These are phyloP conservation scores for Lota lota DNA, from an alignment of 2,113 vertebrate genomes.

Conservation along the genomic window DNA sequence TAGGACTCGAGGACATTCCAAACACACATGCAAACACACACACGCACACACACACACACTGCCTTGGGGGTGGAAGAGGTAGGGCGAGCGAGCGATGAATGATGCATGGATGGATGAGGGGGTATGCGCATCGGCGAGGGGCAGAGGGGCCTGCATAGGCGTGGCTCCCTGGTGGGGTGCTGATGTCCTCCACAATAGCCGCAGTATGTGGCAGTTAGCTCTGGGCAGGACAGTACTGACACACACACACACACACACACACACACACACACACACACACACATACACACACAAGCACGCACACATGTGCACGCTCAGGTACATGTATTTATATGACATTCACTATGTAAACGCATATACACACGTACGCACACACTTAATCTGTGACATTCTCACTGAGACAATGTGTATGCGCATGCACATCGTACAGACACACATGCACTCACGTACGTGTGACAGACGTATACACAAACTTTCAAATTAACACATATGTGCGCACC, in stretches of 20 bases:
- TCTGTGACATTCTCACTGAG: too few species aligned
- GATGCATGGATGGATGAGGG: background rate
- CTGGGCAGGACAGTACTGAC: constrained; percentile 8
- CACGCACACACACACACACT: background rate
- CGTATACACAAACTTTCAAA: background rate
- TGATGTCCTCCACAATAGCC: constrained; percentile 48
- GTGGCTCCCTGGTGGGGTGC: constrained; percentile 32
- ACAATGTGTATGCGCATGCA: too few species aligned
- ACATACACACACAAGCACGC: constrained; percentile 7
- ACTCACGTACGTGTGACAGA: background rate
- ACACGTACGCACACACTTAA: too few species aligned
- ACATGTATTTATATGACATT: background rate
- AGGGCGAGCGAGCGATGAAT: constrained; percentile 42
- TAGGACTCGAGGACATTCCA: background rate
- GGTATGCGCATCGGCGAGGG: constrained; percentile 4
- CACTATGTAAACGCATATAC: too few species aligned
- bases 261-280: background rate
- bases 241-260: constrained; percentile 5
- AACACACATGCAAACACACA: background rate
- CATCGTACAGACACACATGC: background rate
- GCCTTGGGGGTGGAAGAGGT: constrained; percentile 49
- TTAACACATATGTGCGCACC: background rate
- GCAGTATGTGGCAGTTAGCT: constrained; percentile 44
- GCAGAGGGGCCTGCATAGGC: constrained; percentile 20
- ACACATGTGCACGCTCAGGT: background rate